A percentile compares a stretch with the other conserved stretches of the same genome.
Evolutionary conservation across 2,888 invertebrate genomes (phyloP).

Genomic region (Metalampra italica): DNA sequence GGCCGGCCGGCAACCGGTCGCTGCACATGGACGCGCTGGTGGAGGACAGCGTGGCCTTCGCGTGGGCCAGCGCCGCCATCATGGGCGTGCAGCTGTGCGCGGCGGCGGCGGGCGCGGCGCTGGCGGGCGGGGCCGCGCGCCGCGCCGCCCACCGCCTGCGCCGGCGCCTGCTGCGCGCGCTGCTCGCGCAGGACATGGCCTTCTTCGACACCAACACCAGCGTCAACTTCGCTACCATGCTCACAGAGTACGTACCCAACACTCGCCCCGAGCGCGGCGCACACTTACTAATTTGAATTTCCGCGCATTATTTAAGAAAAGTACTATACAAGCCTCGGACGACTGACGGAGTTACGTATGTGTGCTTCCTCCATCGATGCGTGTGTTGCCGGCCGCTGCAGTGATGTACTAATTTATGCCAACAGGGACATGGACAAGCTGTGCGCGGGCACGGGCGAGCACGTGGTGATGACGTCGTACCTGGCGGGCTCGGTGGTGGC

Average conservation of each 20-base stretch:
- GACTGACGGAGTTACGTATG: too few relatives aligned
- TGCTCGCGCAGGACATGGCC: conserved; percentile 84
- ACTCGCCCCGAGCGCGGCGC: background rate
- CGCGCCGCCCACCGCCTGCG: conserved; percentile 42
- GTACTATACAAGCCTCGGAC: too few relatives aligned
- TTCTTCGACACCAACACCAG: conserved; percentile 85
- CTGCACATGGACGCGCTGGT: conserved; percentile 75
- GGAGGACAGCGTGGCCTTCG: conserved; percentile 75
- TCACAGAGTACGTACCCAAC: conserved; percentile 82
- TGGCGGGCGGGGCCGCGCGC: conserved; percentile 76
- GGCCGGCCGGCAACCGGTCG: conserved; percentile 53
- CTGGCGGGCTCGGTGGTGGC: conserved; percentile 83
- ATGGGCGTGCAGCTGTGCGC: conserved; percentile 70
- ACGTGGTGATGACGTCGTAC: conserved; percentile 85
- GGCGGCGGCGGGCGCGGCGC: conserved; percentile 72
- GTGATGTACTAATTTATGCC: too few relatives aligned
- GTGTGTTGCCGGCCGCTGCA: too few relatives aligned
- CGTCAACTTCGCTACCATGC: conserved; percentile 83
- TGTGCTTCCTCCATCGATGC: too few relatives aligned
- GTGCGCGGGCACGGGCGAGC: conserved; percentile 89
- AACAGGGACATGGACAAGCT: conserved; percentile 86
- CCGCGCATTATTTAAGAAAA: too few relatives aligned
- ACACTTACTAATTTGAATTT: too few relatives aligned
- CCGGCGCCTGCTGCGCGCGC: conserved; percentile 74
- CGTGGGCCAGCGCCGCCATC: conserved; percentile 62